Conservation (phyloP, 2,113 vertebrate species). For the Myrmecophaga tridactyla region DNA sequence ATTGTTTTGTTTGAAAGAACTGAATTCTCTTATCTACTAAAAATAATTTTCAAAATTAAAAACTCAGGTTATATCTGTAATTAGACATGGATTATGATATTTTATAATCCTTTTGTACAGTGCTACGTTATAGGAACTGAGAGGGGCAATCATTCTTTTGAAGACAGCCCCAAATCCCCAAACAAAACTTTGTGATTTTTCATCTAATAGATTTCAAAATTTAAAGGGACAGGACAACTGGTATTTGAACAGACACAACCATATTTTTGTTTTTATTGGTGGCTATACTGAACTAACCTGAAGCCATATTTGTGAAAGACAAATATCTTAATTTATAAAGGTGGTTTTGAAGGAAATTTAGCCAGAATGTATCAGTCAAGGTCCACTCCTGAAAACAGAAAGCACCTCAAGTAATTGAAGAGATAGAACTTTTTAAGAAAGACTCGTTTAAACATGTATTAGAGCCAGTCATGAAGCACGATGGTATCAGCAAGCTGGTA, state of each 20-base stretch:
- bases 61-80: not conserved
- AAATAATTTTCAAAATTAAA: not conserved
- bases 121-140: not conserved
- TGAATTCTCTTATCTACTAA: not conserved
- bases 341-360: not conserved
- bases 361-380: not conserved
- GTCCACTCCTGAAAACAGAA: not conserved
- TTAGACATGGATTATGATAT: not conserved
- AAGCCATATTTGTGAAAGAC: not conserved
- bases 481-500: fast-evolving
- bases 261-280: not conserved
- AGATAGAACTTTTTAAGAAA: not conserved
- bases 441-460: not conserved
- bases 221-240: not conserved
- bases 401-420: not conserved
- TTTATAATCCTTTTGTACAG: not conserved
- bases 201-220: not conserved
- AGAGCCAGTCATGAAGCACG: not conserved
- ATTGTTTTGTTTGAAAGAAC: not conserved
- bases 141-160: not conserved
- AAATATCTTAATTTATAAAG: not conserved
- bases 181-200: not conserved
- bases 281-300: not conserved
- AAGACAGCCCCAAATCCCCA: not conserved
- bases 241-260: not conserved